phyloP scores from a whole-genome alignment of 2,797 vertebrate genomes.

The Selene dorsalis region DNA sequence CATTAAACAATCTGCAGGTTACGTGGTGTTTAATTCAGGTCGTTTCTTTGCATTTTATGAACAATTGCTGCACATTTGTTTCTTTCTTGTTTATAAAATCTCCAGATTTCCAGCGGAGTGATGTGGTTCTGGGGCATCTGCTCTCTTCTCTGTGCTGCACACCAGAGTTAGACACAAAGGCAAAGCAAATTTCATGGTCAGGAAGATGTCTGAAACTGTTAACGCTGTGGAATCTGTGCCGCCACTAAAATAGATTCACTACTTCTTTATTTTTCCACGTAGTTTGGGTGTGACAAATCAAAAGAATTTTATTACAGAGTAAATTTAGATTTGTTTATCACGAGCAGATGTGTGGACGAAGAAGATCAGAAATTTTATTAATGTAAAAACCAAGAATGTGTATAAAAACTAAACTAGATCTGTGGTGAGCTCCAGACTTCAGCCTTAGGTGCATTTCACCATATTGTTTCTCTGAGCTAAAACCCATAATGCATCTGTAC shows the following conservation, averaged over 20 bases:
- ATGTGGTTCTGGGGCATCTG: neutral
- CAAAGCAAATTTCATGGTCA: neutral
- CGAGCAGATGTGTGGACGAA: neutral
- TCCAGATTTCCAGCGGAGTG: neutral
- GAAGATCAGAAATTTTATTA: neutral
- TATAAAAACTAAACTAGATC: neutral
- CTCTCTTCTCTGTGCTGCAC: neutral
- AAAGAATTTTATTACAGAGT: neutral
- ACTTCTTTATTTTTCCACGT: too few species aligned
- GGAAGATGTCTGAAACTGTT: neutral
- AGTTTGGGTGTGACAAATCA: neutral
- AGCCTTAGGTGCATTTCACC: neutral
- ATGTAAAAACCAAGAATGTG: neutral
- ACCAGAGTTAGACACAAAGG: neutral
- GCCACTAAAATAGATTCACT: neutral
- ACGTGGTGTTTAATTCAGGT: neutral
- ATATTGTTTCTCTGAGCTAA: neutral
- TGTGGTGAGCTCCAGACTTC: neutral
- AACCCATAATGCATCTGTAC: slow-evolving; percentile 20
- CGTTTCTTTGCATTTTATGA: neutral
- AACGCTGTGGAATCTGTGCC: neutral
- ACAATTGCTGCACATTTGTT: neutral
- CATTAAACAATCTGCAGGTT: neutral
- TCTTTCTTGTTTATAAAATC: neutral
- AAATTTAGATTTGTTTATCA: neutral